Percentiles rank a stretch among this genome's conserved stretches.
phyloP scores from a whole-genome alignment of 2,888 invertebrate species.

The Nezara viridula region DNA sequence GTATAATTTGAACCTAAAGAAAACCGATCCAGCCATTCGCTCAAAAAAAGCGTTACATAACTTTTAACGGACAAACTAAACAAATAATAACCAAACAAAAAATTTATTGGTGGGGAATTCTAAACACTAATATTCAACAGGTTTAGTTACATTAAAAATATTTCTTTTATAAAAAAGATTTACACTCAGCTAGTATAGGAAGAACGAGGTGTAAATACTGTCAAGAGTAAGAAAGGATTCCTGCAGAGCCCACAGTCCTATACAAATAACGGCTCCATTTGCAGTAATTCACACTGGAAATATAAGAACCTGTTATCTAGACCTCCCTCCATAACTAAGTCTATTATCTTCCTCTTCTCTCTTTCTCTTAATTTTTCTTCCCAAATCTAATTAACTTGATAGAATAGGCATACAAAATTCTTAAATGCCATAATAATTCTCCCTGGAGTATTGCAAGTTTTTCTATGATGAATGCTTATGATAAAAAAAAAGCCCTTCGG shows the following conservation, averaged over 20 bases:
- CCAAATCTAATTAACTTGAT: neutral
- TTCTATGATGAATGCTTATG: neutral
- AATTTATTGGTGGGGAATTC: neutral
- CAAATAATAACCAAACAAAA: too few species aligned
- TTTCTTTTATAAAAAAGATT: neutral
- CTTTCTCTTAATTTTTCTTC: neutral
- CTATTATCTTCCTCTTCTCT: neutral
- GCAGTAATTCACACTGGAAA: constrained; percentile 42
- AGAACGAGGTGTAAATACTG: constrained; percentile 1
- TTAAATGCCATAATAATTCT: neutral
- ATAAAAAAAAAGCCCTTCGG: neutral
- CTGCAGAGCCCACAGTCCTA: neutral
- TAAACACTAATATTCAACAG: neutral
- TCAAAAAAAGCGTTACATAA: too few species aligned
- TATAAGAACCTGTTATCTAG: constrained; percentile 40
- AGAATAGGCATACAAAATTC: constrained; percentile 5
- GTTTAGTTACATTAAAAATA: neutral
- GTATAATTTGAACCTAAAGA: too few species aligned
- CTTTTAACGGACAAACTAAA: too few species aligned
- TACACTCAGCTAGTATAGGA: neutral
- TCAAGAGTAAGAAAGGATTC: constrained; percentile 9
- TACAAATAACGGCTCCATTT: constrained; percentile 48
- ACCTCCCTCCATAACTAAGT: constrained; percentile 38
- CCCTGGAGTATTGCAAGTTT: neutral
- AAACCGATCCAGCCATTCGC: too few species aligned